phyloP scores from a whole-genome alignment of 1,140 invertebrate genomes.

The Radopholus similis region DNA sequence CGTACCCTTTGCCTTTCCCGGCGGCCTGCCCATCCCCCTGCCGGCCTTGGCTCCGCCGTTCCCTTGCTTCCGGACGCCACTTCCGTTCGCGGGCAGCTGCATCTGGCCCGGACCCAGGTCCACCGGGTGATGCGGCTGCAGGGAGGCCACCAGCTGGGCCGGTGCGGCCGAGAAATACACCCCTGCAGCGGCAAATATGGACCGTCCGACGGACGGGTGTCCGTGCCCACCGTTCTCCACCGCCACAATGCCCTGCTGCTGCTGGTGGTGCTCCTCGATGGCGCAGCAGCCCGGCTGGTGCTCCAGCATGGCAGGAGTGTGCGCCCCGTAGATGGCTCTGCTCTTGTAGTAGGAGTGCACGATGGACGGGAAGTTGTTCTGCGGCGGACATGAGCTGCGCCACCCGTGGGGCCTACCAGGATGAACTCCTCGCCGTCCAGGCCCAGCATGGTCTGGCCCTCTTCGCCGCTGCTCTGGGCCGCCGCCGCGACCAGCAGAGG shows the following conservation, averaged over 20 bases:
- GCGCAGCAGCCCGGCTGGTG: not conserved
- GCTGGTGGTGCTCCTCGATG: not conserved
- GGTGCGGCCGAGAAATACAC: too few species aligned
- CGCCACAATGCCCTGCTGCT: not conserved
- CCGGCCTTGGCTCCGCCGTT: too few species aligned
- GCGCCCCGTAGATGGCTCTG: constrained; percentile 10
- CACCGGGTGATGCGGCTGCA: too few species aligned
- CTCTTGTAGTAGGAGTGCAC: constrained; percentile 27
- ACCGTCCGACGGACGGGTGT: not conserved
- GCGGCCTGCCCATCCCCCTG: too few species aligned
- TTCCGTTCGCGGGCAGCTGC: too few species aligned
- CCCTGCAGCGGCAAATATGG: not conserved
- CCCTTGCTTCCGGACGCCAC: too few species aligned
- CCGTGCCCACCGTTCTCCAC: not conserved
- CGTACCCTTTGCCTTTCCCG: too few species aligned
- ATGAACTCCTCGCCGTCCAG: not conserved
- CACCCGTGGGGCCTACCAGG: not conserved
- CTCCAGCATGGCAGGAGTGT: not conserved
- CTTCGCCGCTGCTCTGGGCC: constrained; percentile 23
- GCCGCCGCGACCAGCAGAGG: constrained; percentile 49
- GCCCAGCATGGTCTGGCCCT: not conserved
- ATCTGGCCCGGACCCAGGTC: too few species aligned
- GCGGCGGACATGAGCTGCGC: not conserved
- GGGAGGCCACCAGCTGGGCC: too few species aligned
- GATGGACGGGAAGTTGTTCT: constrained; percentile 14